A percentile compares a stretch with the other conserved stretches of the same genome.
Evolutionary conservation across 2,797 vertebrate species (phyloP).

Genomic region (Lithobates pipiens): DNA sequence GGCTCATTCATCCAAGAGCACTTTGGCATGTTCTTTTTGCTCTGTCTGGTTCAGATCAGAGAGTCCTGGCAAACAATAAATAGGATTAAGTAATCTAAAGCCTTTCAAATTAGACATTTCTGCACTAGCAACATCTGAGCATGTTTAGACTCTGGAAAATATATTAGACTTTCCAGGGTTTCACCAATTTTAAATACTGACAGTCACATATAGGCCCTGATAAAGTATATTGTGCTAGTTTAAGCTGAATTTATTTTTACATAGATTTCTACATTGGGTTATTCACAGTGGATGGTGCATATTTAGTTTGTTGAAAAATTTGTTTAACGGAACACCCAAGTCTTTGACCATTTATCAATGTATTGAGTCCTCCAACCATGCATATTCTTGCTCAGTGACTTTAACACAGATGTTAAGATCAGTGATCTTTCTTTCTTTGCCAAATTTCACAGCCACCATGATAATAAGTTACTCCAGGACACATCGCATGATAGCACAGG

Average conservation of each 20-base stretch:
- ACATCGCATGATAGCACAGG: no score
- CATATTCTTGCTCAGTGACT: no score
- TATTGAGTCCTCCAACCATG: no score
- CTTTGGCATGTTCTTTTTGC: slow-evolving; percentile 46
- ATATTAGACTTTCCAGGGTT: slow-evolving; percentile 30
- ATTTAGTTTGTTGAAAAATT: neutral
- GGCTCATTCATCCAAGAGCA: slow-evolving; percentile 50
- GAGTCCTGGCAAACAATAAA: slow-evolving; percentile 56
- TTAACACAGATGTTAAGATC: no score
- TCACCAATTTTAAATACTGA: slow-evolving; percentile 12
- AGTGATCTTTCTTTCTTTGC: no score
- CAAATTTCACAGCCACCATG: no score
- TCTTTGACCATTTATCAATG: no score
- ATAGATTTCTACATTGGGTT: neutral
- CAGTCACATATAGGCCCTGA: neutral
- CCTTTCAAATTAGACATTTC: slow-evolving; percentile 52
- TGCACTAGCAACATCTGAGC: slow-evolving; percentile 51
- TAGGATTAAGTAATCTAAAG: slow-evolving; percentile 57
- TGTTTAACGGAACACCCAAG: no score
- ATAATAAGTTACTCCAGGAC: no score
- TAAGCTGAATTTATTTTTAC: neutral
- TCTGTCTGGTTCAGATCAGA: slow-evolving; percentile 60
- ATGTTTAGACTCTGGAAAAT: slow-evolving; percentile 35
- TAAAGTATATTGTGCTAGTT: slow-evolving; percentile 9
- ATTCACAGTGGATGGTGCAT: neutral